Percentiles rank a stretch among this genome's conserved stretches.
These are phyloP conservation scores for Acronicta leporina DNA, from an alignment of 2,888 invertebrate genomes.

Conservation along the genomic window DNA sequence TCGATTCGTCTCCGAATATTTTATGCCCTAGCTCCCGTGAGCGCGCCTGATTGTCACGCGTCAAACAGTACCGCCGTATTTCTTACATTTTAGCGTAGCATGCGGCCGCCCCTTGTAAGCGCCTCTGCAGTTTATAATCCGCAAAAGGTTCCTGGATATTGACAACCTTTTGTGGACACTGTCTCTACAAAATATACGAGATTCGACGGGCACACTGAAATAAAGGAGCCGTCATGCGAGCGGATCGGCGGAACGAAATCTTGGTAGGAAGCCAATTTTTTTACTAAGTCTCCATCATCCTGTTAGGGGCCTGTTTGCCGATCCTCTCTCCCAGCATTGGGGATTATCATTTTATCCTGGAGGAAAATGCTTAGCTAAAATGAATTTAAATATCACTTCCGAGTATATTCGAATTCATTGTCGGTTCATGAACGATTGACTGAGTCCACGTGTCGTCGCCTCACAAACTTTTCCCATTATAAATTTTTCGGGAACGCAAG, in stretches of 20 bases:
- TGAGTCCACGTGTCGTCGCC: constrained; percentile 50
- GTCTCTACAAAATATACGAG: constrained; percentile 43
- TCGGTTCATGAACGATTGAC: constrained; percentile 37
- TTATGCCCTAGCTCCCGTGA: constrained; percentile 34
- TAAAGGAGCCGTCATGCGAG: constrained; percentile 40
- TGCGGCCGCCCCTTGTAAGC: constrained; percentile 39
- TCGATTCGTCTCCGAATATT: constrained; percentile 50
- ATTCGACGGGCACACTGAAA: constrained; percentile 39
- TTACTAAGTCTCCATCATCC: constrained; percentile 44
- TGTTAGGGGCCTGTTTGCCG: constrained; percentile 36
- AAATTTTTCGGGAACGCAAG: constrained; percentile 50
- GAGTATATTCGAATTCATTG: constrained; percentile 49
- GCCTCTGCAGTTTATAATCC: constrained; percentile 53
- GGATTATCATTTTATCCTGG: constrained; percentile 51
- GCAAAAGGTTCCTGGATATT: constrained; percentile 53
- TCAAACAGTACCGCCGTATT: constrained; percentile 35
- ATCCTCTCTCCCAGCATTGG: constrained; percentile 20
- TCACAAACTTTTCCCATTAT: constrained; percentile 62
- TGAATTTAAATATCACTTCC: constrained; percentile 59
- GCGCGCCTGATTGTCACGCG: constrained; percentile 38
- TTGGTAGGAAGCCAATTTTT: constrained; percentile 45
- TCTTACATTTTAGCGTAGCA: constrained; percentile 45
- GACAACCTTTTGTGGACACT: constrained; percentile 52
- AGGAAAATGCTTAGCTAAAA: constrained; percentile 45
- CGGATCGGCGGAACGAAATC: constrained; percentile 36